Percentiles rank a stretch among this genome's conserved stretches.
Conservation (phyloP, 2,797 vertebrate species). For the Steatocranus sp. region DNA sequence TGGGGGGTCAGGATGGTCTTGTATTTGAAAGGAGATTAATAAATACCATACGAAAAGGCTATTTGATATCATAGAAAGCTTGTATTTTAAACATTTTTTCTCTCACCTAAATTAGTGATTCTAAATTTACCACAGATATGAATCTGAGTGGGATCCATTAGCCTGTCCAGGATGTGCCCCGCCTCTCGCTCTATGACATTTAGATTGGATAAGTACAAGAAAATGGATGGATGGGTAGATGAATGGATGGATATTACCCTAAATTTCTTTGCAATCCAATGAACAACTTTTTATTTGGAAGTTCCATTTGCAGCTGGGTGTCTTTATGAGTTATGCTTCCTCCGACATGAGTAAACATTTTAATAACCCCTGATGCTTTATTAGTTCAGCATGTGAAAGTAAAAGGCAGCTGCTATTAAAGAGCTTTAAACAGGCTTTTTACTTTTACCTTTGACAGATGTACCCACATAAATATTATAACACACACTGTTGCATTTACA, state of each 20-base stretch:
- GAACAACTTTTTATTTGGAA: slow-evolving; percentile 20
- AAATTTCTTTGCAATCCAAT: slow-evolving; percentile 4
- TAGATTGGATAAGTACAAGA: not conserved
- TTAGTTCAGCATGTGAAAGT: slow-evolving; percentile 60
- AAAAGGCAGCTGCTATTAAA: slow-evolving; percentile 51
- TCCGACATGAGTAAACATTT: slow-evolving; percentile 58
- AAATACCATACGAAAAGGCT: not conserved
- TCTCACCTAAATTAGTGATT: not conserved
- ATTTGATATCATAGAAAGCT: not conserved
- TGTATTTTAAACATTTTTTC: slow-evolving; percentile 6
- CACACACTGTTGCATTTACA: slow-evolving; percentile 39
- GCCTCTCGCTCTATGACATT: not conserved
- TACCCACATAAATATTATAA: slow-evolving; percentile 22
- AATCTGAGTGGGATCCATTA: not conserved
- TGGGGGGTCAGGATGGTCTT: not conserved
- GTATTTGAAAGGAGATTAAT: not conserved
- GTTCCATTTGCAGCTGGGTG: slow-evolving; percentile 46
- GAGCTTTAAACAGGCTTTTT: slow-evolving; percentile 52
- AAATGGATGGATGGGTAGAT: not conserved
- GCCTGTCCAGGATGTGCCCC: not conserved
- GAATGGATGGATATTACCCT: not conserved
- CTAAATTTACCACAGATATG: not conserved
- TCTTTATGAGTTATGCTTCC: slow-evolving; percentile 62
- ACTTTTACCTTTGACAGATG: slow-evolving; percentile 57
- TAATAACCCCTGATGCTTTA: slow-evolving; percentile 62